Conservation (phyloP, 2,113 vertebrate species). For the Xenotilapia caudafasciata region DNA sequence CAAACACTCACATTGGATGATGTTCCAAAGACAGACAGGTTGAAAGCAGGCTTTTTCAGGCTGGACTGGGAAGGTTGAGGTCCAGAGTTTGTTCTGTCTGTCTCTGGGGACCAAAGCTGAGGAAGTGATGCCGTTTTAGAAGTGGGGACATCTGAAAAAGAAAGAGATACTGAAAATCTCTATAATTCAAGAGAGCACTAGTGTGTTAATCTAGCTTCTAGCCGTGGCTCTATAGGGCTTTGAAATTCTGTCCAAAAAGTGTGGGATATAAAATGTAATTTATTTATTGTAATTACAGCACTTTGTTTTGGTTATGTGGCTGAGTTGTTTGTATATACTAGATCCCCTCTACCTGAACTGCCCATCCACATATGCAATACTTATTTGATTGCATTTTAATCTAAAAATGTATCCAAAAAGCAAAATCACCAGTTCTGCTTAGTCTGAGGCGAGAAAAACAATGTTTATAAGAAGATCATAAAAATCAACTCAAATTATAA, state of each 20-base stretch:
- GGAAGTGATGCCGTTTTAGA: conserved; percentile 82
- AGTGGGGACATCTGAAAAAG: conserved; percentile 82
- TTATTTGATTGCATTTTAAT: neutral
- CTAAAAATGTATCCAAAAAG: neutral
- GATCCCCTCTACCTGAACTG: neutral
- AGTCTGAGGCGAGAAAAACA: neutral
- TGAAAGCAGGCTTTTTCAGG: conserved; percentile 92
- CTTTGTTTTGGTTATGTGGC: neutral
- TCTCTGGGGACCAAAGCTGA: conserved; percentile 88
- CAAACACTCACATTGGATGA: conserved; percentile 83
- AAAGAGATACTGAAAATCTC: neutral
- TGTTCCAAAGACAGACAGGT: conserved; percentile 89
- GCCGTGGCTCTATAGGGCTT: neutral
- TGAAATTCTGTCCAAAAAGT: neutral
- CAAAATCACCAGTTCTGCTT: neutral
- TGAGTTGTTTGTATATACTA: neutral
- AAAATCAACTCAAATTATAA: neutral
- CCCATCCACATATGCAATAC: neutral
- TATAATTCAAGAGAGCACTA: neutral
- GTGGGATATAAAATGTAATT: neutral
- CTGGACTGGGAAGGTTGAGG: conserved; percentile 78
- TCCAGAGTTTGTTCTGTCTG: conserved; percentile 79
- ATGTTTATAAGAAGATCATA: neutral
- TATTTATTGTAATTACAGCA: neutral
- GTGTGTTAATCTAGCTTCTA: neutral